Percentiles rank a stretch among this genome's conserved stretches.
Conservation (phyloP, 1,140 invertebrate species). For the Pogonognathellus flavescens region DNA sequence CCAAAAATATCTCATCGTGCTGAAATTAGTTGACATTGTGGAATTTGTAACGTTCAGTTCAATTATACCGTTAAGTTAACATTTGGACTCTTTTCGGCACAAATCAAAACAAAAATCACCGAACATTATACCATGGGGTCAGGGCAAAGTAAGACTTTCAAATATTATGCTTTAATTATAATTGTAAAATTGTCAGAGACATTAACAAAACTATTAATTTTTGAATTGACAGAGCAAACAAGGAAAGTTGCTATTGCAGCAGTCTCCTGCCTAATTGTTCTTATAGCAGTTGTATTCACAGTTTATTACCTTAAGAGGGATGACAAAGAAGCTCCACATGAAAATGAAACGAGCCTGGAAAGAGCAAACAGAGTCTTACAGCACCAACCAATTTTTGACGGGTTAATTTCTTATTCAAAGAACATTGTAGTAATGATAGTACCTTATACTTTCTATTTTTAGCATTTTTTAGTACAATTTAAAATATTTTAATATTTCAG, state of each 20-base stretch:
- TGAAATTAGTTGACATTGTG: too few relatives aligned
- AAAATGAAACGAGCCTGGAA: slow-evolving; percentile 9
- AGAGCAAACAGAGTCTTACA: slow-evolving; percentile 31
- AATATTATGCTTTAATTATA: background rate
- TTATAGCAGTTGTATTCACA: background rate
- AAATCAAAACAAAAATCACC: too few relatives aligned
- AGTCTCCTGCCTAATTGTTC: background rate
- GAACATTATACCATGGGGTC: background rate
- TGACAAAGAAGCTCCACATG: background rate
- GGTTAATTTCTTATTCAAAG: slow-evolving; percentile 47
- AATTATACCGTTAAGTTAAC: too few relatives aligned
- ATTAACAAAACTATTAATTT: background rate
- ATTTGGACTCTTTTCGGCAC: too few relatives aligned
- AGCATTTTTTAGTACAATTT: background rate
- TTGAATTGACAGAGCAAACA: slow-evolving; percentile 17
- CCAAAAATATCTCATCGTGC: too few relatives aligned
- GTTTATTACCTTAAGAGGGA: background rate
- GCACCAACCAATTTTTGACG: slow-evolving; percentile 57
- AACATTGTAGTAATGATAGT: background rate
- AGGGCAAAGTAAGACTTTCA: background rate
- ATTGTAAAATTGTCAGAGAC: background rate
- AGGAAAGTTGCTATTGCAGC: background rate
- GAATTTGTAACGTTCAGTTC: too few relatives aligned
- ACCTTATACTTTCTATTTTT: too few relatives aligned
- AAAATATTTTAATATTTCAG: background rate